Evolutionary conservation across 2,888 invertebrate species (phyloP), one percentile per base, ranked within the genome.

Genomic region (Sisyra terminalis): DNA sequence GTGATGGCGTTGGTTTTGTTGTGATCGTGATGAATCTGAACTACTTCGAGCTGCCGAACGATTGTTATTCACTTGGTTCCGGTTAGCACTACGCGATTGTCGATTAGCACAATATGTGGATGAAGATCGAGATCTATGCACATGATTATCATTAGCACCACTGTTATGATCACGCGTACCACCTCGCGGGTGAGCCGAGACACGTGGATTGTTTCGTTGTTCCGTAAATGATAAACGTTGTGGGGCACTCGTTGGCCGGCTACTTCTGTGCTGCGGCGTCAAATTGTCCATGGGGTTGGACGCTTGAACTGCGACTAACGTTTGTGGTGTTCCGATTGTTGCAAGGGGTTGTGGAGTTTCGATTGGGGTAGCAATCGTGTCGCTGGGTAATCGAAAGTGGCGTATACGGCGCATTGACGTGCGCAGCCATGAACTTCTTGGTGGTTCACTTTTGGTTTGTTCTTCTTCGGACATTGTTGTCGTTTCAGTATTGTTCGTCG

Each of bases 391-490:
- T 36, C 65, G 58, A 43, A 70, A 55, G 48, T 68, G 71, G 24
- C 66, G 64, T 41, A 71, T 54, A 11, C 70, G 61, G 43, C 71
- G 60, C 71, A 72, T 71, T 18, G 71, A 71, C 38, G 62, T 65
- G 45, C 72, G 64, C 50, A 70, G 54, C 71, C 71, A 71, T 44
- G 66, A 59, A 48, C 50, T 54, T 46, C 53, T 50, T 46, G 49
- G 38, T 44, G 50, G 51, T 17, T 37, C 18, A 16, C n/a, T 37
- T 37, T 37, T 18, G n/a, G 16, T 37, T 18, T 37, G 17, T 6
- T 32, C 14, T 14, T n/a, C 32, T 32, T 32, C 32, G 5, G 32
- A 14, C 11, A 18, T 8, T 6, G 2, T 37, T 37, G 16, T 37
- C 14, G 36, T 17, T 13, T 11, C 13, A 16, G 11, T 16, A 46